A percentile compares a stretch with the other conserved stretches of the same genome.
Conservation (phyloP, 1,140 invertebrate species). For the Tribolium madens region DNA sequence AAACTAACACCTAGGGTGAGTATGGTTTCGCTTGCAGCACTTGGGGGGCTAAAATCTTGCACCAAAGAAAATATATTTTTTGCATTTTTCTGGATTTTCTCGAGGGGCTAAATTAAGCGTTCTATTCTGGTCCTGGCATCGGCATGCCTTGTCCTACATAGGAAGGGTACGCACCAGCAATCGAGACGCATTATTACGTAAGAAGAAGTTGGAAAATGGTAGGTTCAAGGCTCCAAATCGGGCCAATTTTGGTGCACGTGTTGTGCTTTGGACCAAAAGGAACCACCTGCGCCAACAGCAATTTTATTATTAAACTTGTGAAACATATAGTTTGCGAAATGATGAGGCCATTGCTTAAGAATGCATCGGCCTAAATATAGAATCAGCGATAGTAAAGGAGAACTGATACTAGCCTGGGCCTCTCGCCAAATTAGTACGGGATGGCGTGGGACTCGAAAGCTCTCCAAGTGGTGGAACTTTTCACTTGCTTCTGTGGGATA, state of each 20-base stretch:
- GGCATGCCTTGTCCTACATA: constrained; percentile 46
- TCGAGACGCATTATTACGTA: background rate
- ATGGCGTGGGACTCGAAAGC: constrained; percentile 40
- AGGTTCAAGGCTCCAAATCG: background rate
- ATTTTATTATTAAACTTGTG: constrained; percentile 26
- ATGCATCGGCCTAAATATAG: constrained; percentile 27
- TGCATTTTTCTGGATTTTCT: background rate
- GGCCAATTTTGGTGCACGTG: background rate
- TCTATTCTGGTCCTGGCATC: constrained; percentile 26
- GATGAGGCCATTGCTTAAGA: constrained; percentile 9
- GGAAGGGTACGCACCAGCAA: background rate
- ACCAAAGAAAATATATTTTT: background rate
- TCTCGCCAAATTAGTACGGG: constrained; percentile 46
- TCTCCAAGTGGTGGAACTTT: constrained; percentile 42
- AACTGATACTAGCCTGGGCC: constrained; percentile 34
- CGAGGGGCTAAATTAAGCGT: constrained; percentile 14
- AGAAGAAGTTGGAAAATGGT: background rate
- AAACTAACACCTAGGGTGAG: background rate
- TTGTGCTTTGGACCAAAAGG: too few species aligned
- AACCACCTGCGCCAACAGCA: background rate
- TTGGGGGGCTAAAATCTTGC: background rate
- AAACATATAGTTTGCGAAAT: constrained; percentile 33
- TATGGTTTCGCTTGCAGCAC: background rate
- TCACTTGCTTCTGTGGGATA: constrained; percentile 43
- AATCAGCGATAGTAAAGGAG: constrained; percentile 24